Evolutionary conservation across 2,113 vertebrate species (phyloP), one percentile per base, ranked within the genome.

Genomic region (Panurus biarmicus): DNA sequence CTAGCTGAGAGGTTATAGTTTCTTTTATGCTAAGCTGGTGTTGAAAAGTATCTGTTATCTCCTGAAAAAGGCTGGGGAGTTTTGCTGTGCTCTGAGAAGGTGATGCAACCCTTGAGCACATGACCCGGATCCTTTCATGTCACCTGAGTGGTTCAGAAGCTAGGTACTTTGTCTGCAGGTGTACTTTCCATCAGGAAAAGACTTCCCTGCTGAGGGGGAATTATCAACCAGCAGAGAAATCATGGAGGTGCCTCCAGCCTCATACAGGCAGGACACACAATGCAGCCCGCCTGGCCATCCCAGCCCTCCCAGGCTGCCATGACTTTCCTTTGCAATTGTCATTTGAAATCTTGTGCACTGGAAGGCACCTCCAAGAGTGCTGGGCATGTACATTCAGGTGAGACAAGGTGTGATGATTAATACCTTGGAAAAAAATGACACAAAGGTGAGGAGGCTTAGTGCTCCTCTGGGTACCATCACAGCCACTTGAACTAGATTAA

Each of bases 261-360:
- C 1, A 5, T 15, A 31, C 23, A 47, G 56, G 13, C 40, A 82
- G 79, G 42, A 42, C 42, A 65, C 45, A 15, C 0, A 0, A 6
- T 12, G 15, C 40, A 81, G 14, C 28, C 50, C 70, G 16, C 16
- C n/a, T 26, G 47, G 19, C 31, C 40, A 35, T 60, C 42, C 31
- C 6, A 6, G 36, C 10, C 14, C 51, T 61, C 20, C 48, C 36
- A 33, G 48, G 33, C 48, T 83, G 17, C 44, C 23, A 3, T 7
- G 25, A 40, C 28, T 47, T 9, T 8, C 20, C 42, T 29, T 33
- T 54, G 54, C 23, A 54, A 10, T 21, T 48, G 5, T 4, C 0
- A 15, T 45, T 50, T 73, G 60, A 70, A 36, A n/a, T 23, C 38
- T 53, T 48, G 19, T 42, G 20, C 15, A 10, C 18, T 22, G 73